Evolutionary conservation across 2,797 vertebrate species (phyloP).

Genomic region (Melanotaenia trifasciata): DNA sequence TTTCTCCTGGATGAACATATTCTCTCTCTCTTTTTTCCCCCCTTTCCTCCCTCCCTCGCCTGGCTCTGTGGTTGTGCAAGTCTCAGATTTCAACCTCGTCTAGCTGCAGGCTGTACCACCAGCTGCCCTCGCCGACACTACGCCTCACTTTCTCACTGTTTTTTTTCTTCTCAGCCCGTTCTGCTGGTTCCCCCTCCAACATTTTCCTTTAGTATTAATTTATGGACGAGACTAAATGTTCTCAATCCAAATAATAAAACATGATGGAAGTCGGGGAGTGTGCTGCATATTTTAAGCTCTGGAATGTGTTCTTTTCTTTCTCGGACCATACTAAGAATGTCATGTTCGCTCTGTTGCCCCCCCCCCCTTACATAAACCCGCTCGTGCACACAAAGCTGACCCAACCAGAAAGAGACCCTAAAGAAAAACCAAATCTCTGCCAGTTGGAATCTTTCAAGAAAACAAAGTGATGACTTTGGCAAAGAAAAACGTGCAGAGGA

Average conservation of each 20-base stretch:
- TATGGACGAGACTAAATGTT: background rate
- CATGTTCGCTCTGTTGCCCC: conserved; percentile 7
- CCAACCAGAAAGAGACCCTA: conserved; percentile 30
- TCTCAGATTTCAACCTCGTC: conserved; percentile 82
- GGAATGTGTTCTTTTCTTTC: background rate
- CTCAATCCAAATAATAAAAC: background rate
- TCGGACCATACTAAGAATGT: background rate
- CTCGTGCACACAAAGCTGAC: conserved; percentile 6
- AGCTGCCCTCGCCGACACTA: conserved; percentile 73
- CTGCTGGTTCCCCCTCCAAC: background rate
- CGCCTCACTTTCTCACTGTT: conserved; percentile 56
- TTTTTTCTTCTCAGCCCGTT: conserved; percentile 24
- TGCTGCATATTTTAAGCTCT: background rate
- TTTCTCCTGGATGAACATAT: conserved; percentile 41
- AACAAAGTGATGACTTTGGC: conserved; percentile 15
- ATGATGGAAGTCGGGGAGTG: background rate
- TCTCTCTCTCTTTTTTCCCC: conserved; percentile 17
- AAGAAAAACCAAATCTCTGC: conserved; percentile 40
- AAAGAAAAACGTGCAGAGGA: too few species aligned
- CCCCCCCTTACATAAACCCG: background rate
- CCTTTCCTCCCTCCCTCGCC: conserved; percentile 40
- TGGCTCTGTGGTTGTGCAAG: conserved; percentile 61
- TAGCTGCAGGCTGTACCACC: conserved; percentile 74
- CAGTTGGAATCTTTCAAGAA: conserved; percentile 10
- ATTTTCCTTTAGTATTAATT: background rate